Percentiles rank a stretch among this genome's conserved stretches.
Evolutionary conservation across 1,140 invertebrate species (phyloP).

Genomic region (Drusus annulatus): DNA sequence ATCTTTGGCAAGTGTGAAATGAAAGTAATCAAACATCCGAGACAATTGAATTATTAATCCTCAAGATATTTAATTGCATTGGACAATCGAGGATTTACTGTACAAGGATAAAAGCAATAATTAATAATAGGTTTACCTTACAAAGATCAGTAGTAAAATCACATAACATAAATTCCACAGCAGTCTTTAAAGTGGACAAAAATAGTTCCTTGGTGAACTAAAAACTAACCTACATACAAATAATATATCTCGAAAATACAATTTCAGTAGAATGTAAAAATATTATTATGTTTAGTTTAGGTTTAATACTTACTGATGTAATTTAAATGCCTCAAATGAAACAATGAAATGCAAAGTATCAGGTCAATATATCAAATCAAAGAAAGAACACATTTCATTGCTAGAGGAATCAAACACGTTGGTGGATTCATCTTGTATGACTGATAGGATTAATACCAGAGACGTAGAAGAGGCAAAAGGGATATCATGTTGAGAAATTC

Average conservation of each 20-base stretch:
- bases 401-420: too few species aligned
- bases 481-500: too few species aligned
- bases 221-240: slow-evolving; percentile 36
- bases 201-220: slow-evolving; percentile 34
- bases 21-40: too few species aligned
- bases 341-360: not conserved
- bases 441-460: too few species aligned
- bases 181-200: slow-evolving; percentile 49
- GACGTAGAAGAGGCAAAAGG: too few species aligned
- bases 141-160: slow-evolving; percentile 19
- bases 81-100: too few species aligned
- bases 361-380: too few species aligned
- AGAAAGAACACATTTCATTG: too few species aligned
- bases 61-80: too few species aligned
- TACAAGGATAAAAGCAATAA: not conserved
- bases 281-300: not conserved
- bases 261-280: slow-evolving; percentile 19
- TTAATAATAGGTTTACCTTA: slow-evolving; percentile 9
- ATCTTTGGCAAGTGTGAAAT: too few species aligned
- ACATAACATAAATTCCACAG: slow-evolving; percentile 30
- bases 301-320: slow-evolving; percentile 14
- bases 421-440: too few species aligned
- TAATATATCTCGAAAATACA: not conserved
- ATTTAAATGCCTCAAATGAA: not conserved
- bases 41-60: too few species aligned